Percentiles rank a stretch among this genome's conserved stretches.
Evolutionary conservation across 2,888 invertebrate species (phyloP).

Genomic region (Cheilosia grossa): DNA sequence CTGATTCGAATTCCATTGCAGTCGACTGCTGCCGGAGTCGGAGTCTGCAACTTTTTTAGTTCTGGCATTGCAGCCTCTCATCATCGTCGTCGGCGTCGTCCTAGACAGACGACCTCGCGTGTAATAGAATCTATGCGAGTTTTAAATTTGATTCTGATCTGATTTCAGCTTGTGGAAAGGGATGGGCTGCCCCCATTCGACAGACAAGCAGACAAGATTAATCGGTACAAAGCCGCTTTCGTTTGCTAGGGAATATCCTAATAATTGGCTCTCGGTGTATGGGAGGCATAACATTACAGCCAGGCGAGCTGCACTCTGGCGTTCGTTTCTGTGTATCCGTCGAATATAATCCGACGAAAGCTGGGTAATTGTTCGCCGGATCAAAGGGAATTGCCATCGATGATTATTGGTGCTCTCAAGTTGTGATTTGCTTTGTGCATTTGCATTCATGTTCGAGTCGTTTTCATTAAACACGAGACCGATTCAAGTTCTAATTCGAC

Average conservation of each 20-base stretch:
- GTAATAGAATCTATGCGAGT: constrained; percentile 68
- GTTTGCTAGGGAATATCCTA: constrained; percentile 14
- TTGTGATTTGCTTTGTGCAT: constrained; percentile 26
- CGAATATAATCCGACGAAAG: constrained; percentile 57
- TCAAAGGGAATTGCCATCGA: constrained; percentile 49
- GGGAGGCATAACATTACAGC: constrained; percentile 48
- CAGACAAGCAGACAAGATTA: constrained; percentile 63
- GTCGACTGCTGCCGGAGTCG: constrained; percentile 9
- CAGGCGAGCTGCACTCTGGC: not conserved
- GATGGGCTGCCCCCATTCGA: constrained; percentile 7
- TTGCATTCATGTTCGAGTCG: not conserved
- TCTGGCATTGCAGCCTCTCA: constrained; percentile 29
- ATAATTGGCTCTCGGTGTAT: constrained; percentile 58
- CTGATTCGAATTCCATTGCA: constrained; percentile 70
- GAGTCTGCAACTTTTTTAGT: constrained; percentile 54
- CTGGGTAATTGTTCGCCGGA: constrained; percentile 65
- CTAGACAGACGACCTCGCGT: constrained; percentile 1
- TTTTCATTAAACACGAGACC: not conserved
- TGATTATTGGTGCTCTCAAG: constrained; percentile 14
- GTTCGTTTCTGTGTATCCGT: not conserved
- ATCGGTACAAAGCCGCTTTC: constrained; percentile 56
- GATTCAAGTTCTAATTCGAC: too few species aligned
- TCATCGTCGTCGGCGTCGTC: constrained; percentile 1
- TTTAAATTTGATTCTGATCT: constrained; percentile 68
- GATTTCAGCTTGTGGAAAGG: constrained; percentile 28